Evolutionary conservation across 2,113 vertebrate genomes (phyloP).

Genomic region (Xiphophorus hellerii): DNA sequence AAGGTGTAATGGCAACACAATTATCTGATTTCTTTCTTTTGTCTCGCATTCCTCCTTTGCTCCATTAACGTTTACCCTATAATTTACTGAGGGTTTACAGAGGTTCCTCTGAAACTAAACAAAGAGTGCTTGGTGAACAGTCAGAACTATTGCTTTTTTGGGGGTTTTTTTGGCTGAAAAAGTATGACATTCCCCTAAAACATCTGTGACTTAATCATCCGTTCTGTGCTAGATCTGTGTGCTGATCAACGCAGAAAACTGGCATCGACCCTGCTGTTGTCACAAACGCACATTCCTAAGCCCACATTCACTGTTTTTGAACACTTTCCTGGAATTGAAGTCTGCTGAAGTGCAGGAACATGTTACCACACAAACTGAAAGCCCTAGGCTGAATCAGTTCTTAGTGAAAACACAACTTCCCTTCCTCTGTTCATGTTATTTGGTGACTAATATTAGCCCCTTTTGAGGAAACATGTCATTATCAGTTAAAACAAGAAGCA

Average conservation of each 20-base stretch:
- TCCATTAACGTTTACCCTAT: constrained; percentile 6
- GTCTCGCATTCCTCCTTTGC: not conserved
- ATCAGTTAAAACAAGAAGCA: not conserved
- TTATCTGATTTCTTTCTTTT: constrained; percentile 7
- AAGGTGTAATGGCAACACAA: constrained; percentile 19
- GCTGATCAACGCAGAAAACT: not conserved
- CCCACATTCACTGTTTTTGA: constrained; percentile 25
- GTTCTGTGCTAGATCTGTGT: not conserved
- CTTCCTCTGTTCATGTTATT: constrained; percentile 25
- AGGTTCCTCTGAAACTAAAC: constrained; percentile 12
- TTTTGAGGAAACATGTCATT: not conserved
- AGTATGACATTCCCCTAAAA: not conserved
- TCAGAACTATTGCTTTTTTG: not conserved
- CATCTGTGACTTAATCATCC: not conserved
- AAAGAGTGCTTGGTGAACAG: not conserved
- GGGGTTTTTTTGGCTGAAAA: not conserved
- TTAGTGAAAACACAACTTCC: constrained; percentile 12
- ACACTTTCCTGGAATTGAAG: constrained; percentile 54
- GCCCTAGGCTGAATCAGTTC: not conserved
- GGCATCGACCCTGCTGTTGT: constrained; percentile 6
- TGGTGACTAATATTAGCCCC: constrained; percentile 26
- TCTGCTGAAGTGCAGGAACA: constrained; percentile 49
- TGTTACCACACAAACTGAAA: constrained; percentile 31
- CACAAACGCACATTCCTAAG: constrained; percentile 36
- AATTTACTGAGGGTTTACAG: not conserved